phyloP scores from a whole-genome alignment of 2,888 invertebrate genomes.

The Maniola hyperantus region DNA sequence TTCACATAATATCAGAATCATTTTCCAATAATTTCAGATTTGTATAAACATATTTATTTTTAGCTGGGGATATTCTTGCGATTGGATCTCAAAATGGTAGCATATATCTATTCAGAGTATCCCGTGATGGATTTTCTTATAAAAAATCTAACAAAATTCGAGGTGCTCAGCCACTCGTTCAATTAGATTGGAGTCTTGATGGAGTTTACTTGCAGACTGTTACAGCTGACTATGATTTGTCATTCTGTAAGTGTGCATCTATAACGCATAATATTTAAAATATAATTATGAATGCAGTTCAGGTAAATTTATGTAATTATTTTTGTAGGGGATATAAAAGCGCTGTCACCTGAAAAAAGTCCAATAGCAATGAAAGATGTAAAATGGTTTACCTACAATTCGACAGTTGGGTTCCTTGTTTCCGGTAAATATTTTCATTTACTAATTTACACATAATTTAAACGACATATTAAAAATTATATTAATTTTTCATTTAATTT shows the following conservation, averaged over 20 bases:
- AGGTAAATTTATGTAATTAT: neutral
- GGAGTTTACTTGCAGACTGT: slow-evolving; percentile 94
- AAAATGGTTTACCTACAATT: slow-evolving; percentile 94
- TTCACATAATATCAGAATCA: neutral
- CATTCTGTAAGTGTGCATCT: slow-evolving; percentile 87
- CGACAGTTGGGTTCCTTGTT: slow-evolving; percentile 93
- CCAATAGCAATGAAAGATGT: slow-evolving; percentile 95
- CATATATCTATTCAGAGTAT: slow-evolving; percentile 87
- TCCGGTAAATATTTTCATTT: slow-evolving; percentile 85
- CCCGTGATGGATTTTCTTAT: slow-evolving; percentile 94
- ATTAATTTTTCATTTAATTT: slow-evolving; percentile 39
- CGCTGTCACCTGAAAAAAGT: slow-evolving; percentile 92
- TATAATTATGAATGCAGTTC: neutral
- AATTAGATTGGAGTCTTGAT: slow-evolving; percentile 96
- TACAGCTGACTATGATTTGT: slow-evolving; percentile 93
- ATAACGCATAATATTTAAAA: neutral
- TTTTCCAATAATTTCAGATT: neutral
- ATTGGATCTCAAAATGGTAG: slow-evolving; percentile 96
- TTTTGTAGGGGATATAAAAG: slow-evolving; percentile 92
- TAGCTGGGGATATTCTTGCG: slow-evolving; percentile 93
- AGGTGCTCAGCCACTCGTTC: slow-evolving; percentile 91
- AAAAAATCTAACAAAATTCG: slow-evolving; percentile 94
- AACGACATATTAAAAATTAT: neutral
- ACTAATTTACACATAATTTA: neutral
- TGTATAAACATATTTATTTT: slow-evolving; percentile 40